Base-by-base conservation (phyloP, 2,888 invertebrate species). In the Eurytoma californica region DNA sequence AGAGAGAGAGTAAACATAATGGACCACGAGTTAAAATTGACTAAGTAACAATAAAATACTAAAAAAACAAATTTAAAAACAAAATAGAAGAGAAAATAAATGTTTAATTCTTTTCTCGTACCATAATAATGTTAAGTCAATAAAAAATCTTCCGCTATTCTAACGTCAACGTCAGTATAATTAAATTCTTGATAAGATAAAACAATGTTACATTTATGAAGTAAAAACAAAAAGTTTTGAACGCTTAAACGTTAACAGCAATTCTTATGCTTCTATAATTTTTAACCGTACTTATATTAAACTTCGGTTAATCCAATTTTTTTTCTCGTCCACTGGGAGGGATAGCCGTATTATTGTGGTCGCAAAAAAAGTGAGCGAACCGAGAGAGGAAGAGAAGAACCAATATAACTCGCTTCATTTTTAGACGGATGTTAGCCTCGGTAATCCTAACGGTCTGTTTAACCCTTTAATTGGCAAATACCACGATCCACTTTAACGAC, bases 401-500 rank as follows among this genome's bases (percentile, higher is more conserved):
- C 57, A 51, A 70, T 74, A 74, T 67, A 74, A 57, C 68, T 72
- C 58, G 28, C 69, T 66, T 72, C 69, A 77, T 69, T 80, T 80
- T 80, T 70, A 65, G 68, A 80, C 67, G 72, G 68, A 75, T 75
- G 63, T 61, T 65, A 66, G 67, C 67, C 55, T 58, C 58, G 73
- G 75, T 78, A 72, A 80, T 78, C 72, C 77, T 75, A 72, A 80
- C 78, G 75, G 72, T 77, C 80, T 78, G 72, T 80, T 80, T 78
- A 80, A 80, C 80, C 78, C 72, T 78, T 77, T 80, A 80, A 80
- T 80, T 80, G 75, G 78, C 72, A 80, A 80, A 78, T 78, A 80
- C 28, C 63, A 39, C 58, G 70, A 80, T 72, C 72, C 53, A 65
- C 72, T 80, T 80, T 80, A 72, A 78, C 72, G 69, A 77, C 49